Evolutionary conservation across 53 echinoderm and acorn worm species (phyloP).

Genomic region (Patiria pectinifera): DNA sequence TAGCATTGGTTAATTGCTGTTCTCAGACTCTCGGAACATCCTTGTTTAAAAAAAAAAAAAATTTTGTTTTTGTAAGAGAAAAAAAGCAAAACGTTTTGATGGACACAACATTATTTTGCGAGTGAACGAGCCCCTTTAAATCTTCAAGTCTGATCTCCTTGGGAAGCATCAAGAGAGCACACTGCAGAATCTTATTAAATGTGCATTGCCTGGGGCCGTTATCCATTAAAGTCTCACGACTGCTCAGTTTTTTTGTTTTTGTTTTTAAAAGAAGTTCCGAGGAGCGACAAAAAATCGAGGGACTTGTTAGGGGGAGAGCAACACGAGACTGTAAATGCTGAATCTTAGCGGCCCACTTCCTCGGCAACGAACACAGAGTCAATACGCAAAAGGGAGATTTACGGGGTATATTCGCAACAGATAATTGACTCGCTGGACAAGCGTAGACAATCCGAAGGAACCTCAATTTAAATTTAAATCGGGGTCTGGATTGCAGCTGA

Average conservation of each 20-base stretch:
- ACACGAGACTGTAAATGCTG: not conserved
- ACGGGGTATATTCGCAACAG: not conserved
- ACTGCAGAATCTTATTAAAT: constrained; percentile 49
- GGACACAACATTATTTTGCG: not conserved
- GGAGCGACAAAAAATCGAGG: not conserved
- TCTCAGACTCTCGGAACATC: too few species aligned
- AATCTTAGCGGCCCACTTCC: not conserved
- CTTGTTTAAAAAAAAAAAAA: too few species aligned
- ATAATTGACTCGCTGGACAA: not conserved
- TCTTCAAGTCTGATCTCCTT: not conserved
- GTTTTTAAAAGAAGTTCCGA: not conserved
- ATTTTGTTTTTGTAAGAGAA: too few species aligned
- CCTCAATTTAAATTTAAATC: too few species aligned
- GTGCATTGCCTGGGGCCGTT: constrained; percentile 2
- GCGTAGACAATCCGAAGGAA: too few species aligned
- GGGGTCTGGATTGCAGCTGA: too few species aligned
- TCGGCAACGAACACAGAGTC: not conserved
- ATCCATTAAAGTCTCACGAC: constrained; percentile 30
- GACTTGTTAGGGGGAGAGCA: not conserved
- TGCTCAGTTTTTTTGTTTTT: constrained; percentile 9
- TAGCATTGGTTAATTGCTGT: too few species aligned
- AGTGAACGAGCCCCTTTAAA: not conserved
- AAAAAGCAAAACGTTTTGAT: too few species aligned
- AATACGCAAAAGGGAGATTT: not conserved
- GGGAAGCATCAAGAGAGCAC: constrained; percentile 8